Evolutionary conservation across 1,140 invertebrate species (phyloP).

Genomic region (Pseudomyrmex dendroicus): DNA sequence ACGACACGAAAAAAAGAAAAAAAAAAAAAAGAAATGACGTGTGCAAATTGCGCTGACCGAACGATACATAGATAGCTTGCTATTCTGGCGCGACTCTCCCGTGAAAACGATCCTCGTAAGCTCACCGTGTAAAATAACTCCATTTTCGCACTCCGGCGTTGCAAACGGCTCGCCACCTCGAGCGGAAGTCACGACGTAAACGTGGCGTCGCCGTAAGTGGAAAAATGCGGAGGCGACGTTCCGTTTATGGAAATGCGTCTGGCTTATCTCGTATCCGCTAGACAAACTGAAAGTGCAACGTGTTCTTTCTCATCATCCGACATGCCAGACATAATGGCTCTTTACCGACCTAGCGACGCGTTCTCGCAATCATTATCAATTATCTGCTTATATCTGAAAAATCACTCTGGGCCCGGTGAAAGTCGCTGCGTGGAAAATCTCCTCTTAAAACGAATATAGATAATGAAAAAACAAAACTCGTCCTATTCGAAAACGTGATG

Average conservation of each 20-base stretch:
- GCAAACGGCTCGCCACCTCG: constrained; percentile 66
- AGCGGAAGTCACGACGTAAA: constrained; percentile 71
- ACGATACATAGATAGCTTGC: constrained; percentile 58
- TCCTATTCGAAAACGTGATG: background rate
- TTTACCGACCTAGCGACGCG: background rate
- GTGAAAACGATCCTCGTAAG: constrained; percentile 67
- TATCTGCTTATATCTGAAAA: background rate
- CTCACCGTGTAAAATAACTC: constrained; percentile 71
- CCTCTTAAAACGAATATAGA: background rate
- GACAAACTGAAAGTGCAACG: constrained; percentile 68
- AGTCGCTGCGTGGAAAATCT: background rate
- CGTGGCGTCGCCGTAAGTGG: constrained; percentile 50
- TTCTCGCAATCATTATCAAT: background rate
- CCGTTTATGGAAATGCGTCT: constrained; percentile 71
- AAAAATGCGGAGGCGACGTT: constrained; percentile 67
- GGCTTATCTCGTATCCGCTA: constrained; percentile 71
- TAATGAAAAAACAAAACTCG: background rate
- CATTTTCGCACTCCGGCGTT: constrained; percentile 68
- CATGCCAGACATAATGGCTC: background rate
- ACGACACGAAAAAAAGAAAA: background rate
- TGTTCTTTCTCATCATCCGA: constrained; percentile 39
- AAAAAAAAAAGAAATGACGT: background rate
- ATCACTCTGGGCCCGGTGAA: background rate
- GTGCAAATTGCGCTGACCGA: constrained; percentile 30
- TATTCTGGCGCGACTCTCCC: constrained; percentile 55